Conservation (phyloP, 2,113 vertebrate species). For the Centropus bengalensis region DNA sequence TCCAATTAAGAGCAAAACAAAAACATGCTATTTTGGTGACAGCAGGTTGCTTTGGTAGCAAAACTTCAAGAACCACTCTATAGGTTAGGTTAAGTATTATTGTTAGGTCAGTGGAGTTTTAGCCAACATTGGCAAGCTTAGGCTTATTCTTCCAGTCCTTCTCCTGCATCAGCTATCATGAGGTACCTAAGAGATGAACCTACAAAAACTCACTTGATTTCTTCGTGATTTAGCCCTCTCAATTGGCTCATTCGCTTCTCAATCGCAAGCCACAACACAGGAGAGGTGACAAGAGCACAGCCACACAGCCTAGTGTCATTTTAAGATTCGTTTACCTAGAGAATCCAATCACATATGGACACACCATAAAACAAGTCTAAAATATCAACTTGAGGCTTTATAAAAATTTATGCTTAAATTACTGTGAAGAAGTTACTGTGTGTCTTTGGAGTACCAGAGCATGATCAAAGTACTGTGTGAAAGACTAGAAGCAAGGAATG, state of each 20-base stretch:
- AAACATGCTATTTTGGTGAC: background rate
- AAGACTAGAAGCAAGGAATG: background rate
- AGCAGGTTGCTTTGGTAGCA: background rate
- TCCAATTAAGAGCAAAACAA: background rate
- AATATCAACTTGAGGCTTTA: background rate
- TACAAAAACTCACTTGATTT: background rate
- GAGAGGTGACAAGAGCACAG: background rate
- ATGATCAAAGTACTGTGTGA: background rate
- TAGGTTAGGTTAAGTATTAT: background rate
- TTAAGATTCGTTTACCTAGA: background rate
- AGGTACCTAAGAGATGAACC: background rate
- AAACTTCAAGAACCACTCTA: background rate
- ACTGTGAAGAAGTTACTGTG: background rate
- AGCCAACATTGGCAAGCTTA: background rate
- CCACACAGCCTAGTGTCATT: background rate
- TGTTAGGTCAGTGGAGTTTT: background rate
- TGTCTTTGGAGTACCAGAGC: background rate
- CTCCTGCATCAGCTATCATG: background rate
- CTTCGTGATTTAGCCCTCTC: background rate
- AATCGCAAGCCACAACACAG: background rate
- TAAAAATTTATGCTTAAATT: constrained; percentile 6
- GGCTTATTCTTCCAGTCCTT: background rate
- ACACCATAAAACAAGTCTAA: background rate
- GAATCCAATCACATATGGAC: background rate
- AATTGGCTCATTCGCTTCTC: background rate